These are phyloP conservation scores for Orchesella cincta DNA, from an alignment of 1,140 invertebrate species.

Conservation along the genomic window DNA sequence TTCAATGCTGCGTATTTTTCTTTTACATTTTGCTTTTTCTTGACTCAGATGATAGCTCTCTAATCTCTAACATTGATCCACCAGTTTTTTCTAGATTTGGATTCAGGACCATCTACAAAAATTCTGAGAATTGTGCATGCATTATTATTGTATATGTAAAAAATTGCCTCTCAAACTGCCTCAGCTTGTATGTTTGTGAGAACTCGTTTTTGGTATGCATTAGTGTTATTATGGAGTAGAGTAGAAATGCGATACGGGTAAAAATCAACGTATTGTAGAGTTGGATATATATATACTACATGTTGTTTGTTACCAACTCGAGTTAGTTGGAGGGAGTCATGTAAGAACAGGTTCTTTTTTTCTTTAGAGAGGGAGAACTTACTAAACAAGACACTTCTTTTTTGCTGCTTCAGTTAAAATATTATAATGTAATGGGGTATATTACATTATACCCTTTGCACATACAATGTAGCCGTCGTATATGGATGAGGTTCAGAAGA, in stretches of 20 bases:
- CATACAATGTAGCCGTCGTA: neutral
- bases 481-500: neutral
- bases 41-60: too few relatives aligned
- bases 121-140: too few relatives aligned
- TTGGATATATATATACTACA: neutral
- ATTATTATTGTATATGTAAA: too few relatives aligned
- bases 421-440: too few relatives aligned
- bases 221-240: neutral
- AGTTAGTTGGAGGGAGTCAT: neutral
- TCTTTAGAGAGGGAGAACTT: neutral
- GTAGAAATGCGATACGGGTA: conserved; percentile 13
- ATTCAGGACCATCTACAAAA: too few relatives aligned
- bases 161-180: too few relatives aligned
- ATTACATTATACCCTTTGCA: neutral
- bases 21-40: too few relatives aligned
- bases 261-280: neutral
- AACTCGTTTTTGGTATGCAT: neutral
- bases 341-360: conserved; percentile 21
- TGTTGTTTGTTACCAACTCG: neutral
- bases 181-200: too few relatives aligned
- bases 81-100: too few relatives aligned
- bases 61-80: too few relatives aligned
- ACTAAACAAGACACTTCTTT: neutral
- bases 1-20: too few relatives aligned
- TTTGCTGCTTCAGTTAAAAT: neutral